Conservation (phyloP, 2,797 vertebrate species). For the Gila robusta region DNA sequence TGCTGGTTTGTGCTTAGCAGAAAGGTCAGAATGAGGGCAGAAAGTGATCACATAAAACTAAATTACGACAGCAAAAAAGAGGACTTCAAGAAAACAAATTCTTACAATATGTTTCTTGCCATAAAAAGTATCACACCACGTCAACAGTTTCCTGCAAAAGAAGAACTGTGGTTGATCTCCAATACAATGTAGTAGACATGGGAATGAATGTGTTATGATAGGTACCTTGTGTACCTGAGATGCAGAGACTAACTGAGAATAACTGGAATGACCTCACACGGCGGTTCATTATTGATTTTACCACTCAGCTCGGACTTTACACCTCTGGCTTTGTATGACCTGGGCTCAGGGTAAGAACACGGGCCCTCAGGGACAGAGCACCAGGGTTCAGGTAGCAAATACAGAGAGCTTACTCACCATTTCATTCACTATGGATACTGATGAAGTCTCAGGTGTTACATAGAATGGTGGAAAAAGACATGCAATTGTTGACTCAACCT, state of each 20-base stretch:
- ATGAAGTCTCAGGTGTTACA: neutral
- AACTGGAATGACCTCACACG: conserved; percentile 40
- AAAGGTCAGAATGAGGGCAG: neutral
- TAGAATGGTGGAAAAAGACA: neutral
- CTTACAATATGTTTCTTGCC: neutral
- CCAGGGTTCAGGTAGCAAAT: neutral
- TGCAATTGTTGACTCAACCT: neutral
- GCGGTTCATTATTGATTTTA: conserved; percentile 28
- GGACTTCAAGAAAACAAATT: neutral
- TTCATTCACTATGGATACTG: neutral
- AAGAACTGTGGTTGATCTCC: conserved; percentile 3
- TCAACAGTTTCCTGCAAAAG: neutral
- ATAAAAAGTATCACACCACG: neutral
- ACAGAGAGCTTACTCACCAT: neutral
- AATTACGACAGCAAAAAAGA: neutral
- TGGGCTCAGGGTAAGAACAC: conserved; percentile 12
- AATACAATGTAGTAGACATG: neutral
- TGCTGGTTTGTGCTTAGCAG: neutral
- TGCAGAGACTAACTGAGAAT: neutral
- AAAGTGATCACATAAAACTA: neutral
- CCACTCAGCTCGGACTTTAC: conserved; percentile 47
- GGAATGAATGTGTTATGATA: conserved; percentile 29
- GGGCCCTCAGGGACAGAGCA: conserved; percentile 31
- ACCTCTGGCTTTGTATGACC: conserved; percentile 50
- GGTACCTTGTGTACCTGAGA: conserved; percentile 17